A percentile compares a stretch with the other conserved stretches of the same genome.
phyloP scores from a whole-genome alignment of 2,888 invertebrate species.

The Drosophila nigricruria region DNA sequence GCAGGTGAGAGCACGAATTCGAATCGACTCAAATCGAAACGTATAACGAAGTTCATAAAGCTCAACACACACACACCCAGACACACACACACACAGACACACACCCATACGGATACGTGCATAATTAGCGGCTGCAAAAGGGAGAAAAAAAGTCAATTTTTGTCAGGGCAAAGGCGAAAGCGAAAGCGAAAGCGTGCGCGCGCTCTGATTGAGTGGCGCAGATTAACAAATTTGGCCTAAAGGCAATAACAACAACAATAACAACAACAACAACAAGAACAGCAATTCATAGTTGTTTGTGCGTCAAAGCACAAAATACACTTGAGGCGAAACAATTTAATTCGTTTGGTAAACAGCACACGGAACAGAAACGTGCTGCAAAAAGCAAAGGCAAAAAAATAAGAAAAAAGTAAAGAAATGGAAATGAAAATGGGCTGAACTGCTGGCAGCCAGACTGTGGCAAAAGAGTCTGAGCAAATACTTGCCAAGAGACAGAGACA shows the following conservation, averaged over 20 bases:
- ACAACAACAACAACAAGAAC: conserved; percentile 16
- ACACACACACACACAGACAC: neutral
- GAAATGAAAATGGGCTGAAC: conserved; percentile 22
- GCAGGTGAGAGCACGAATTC: conserved; percentile 47
- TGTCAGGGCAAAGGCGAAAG: conserved; percentile 41
- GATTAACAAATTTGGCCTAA: conserved; percentile 72
- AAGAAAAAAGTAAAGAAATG: conserved; percentile 12
- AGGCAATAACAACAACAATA: conserved; percentile 51
- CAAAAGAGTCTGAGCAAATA: conserved; percentile 54
- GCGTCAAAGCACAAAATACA: conserved; percentile 77
- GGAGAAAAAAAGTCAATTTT: conserved; percentile 27
- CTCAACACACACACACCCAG: conserved; percentile 35
- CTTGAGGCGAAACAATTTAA: conserved; percentile 81
- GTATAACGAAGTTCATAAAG: conserved; percentile 55
- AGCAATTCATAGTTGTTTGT: conserved; percentile 50
- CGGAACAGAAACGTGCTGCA: conserved; percentile 58
- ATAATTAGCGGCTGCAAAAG: conserved; percentile 65
- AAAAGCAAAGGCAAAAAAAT: conserved; percentile 6
- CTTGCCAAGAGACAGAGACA: conserved; percentile 12
- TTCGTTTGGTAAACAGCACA: conserved; percentile 78
- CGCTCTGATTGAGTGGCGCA: conserved; percentile 73
- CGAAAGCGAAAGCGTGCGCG: conserved; percentile 29
- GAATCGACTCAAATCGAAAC: conserved; percentile 26
- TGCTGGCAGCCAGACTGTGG: conserved; percentile 31
- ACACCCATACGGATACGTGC: conserved; percentile 49